Evolutionary conservation across 2,888 invertebrate genomes (phyloP).

Genomic region (Chromoteleia sp.): DNA sequence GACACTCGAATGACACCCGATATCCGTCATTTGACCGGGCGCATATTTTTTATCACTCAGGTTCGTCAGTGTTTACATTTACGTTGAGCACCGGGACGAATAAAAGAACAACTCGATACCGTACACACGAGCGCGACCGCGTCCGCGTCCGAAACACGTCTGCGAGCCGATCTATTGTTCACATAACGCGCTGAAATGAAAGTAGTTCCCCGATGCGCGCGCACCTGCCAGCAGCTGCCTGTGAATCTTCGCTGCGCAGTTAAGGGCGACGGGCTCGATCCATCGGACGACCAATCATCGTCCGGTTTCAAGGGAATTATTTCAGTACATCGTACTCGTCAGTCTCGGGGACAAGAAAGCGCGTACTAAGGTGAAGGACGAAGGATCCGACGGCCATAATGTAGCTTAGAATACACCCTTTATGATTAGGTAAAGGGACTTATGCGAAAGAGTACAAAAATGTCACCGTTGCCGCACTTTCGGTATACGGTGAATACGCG

Average conservation of each 20-base stretch:
- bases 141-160: conserved; percentile 84
- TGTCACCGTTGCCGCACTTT: too few species aligned
- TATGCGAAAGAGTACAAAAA: too few species aligned
- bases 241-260: conserved; percentile 77
- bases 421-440: too few species aligned
- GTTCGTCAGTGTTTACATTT: conserved; percentile 75
- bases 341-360: conserved; percentile 8
- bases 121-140: conserved; percentile 82
- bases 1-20: conserved; percentile 63
- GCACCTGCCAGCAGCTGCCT: conserved; percentile 78
- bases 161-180: conserved; percentile 83
- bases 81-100: conserved; percentile 72
- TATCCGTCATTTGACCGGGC: conserved; percentile 75
- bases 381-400: conserved; percentile 37
- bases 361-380: conserved; percentile 42
- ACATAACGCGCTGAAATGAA: conserved; percentile 84
- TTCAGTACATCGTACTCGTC: conserved; percentile 50
- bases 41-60: conserved; percentile 71
- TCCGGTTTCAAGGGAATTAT: conserved; percentile 61
- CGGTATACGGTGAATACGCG: too few species aligned
- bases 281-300: conserved; percentile 73
- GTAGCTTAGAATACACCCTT: not conserved
- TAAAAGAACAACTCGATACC: conserved; percentile 76
- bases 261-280: conserved; percentile 74
- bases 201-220: conserved; percentile 84